Base-by-base conservation (phyloP, 2,113 vertebrate species). In the Catharus minimus region DNA sequence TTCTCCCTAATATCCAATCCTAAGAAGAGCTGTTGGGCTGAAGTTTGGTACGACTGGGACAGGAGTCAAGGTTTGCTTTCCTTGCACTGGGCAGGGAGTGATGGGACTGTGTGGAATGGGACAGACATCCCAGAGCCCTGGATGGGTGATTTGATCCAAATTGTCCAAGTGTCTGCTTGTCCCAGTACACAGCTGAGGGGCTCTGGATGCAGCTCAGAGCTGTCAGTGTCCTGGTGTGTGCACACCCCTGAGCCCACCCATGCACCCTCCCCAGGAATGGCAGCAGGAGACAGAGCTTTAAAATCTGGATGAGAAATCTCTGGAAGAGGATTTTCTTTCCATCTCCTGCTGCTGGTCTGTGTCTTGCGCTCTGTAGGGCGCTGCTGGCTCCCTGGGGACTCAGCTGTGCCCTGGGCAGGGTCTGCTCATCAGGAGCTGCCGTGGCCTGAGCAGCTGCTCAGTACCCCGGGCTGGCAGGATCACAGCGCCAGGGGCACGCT, bases 401-500 rank as follows among this genome's bases (percentile, higher is more conserved):
- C 15, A 8, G 53, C n/a, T 11, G 27, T 28, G 47, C 38, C 49
- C 55, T 1, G 2, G 44, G 18, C 49, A 4, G 30, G 43, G 2
- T 33, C 26, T 84, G 88, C 27, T 32, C 0, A 0, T 0, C 49
- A 17, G 71, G 13, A 76, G 66, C 65, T 39, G 39, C 39, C 39
- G 9, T n/a, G 56, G 15, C 20, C 2, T 0, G 27, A 39, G 36
- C 86, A 67, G 74, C 64, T 7, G 9, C 32, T 16, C 56, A 46
- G 56, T 72, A 30, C 20, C 43, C 26, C 0, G 2, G 50, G 26
- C 62, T 5, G 1, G 18, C 3, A 13, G 52, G 76, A 53, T 32
- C 56, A 7, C 64, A 52, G 84, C 0, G 0, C 20, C 10, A 7
- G 13, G 41, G n/a, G 22, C 24, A 57, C 26, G 8, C 76, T 5